Base-by-base conservation (phyloP, 1,140 invertebrate genomes). In the Pseudomyrmex concolor region DNA sequence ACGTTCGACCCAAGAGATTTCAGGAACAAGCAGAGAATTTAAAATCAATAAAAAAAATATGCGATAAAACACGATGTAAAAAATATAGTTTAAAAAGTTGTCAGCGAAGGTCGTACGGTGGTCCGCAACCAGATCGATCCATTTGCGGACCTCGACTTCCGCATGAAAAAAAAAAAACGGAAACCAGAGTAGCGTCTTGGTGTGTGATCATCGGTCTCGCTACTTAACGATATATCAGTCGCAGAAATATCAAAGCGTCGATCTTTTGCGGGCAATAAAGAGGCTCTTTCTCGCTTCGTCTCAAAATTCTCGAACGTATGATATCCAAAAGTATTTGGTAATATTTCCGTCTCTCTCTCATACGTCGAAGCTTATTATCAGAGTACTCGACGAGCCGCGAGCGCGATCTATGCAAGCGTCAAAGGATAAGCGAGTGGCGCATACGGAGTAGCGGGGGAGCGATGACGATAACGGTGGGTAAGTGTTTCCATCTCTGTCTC, bases 181-280 rank as follows among this genome's bases (percentile, higher is more conserved):
- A 82, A 71, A 22, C 8, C n/a, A 8, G 17, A 77, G 66, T 60
- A 77, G 84, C 76, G 76, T 88, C 88, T 85, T 86, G 87, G 51
- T 84, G 34, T 34, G 34, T 34, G 72, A 85, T 73, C 73, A 78
- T 73, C 83, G 81, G 71, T 83, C 55, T 81, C 74, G 66, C 62
- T 54, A 80, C 77, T 34, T 76, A 51, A 51, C 45, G 48, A 78
- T 78, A 34, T 34, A 78, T 70, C 76, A 72, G 60, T 86, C 68
- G 60, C 25, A 76, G 50, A 70, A 34, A 51, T 17, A 34, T 50
- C 43, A 63, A 43, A 59, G 66, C 55, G 68, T 72, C 62, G 62
- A 86, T 80, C 81, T 55, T 88, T 87, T 86, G 57, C 80, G 84
- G 60, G 80, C 81, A 71, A 67, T 73, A 78, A 73, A 86, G 83